Conservation (phyloP, 1,140 invertebrate genomes). For the Leptopilina clavipes region DNA sequence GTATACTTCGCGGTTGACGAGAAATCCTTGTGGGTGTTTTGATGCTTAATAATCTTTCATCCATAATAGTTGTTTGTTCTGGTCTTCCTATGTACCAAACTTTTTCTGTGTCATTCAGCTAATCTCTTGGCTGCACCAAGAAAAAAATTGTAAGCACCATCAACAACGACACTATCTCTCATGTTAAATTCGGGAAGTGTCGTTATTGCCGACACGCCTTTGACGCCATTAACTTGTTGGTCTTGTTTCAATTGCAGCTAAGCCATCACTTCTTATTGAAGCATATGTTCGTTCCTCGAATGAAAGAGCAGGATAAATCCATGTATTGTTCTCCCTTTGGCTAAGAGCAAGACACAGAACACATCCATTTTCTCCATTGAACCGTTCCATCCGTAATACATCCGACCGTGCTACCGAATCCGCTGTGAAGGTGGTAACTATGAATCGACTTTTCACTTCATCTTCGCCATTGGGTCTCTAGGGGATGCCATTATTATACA, state of each 20-base stretch:
- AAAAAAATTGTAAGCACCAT: constrained; percentile 22
- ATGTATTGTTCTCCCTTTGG: background rate
- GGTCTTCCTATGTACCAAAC: constrained; percentile 33
- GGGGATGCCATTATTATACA: background rate
- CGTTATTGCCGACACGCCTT: constrained; percentile 30
- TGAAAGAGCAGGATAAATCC: background rate
- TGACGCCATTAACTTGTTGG: background rate
- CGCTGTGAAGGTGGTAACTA: background rate
- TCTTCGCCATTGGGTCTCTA: background rate
- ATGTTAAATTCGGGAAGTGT: constrained; percentile 30
- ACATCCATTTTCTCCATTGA: background rate
- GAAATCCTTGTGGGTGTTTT: constrained; percentile 16
- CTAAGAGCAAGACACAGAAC: background rate
- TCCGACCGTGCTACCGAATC: background rate
- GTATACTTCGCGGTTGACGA: background rate
- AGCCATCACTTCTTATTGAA: background rate
- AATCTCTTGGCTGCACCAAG: constrained; percentile 6
- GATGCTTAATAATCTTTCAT: constrained; percentile 34
- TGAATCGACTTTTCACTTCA: background rate
- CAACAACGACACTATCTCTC: constrained; percentile 29
- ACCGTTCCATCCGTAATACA: background rate
- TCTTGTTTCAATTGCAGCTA: background rate
- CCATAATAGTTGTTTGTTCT: background rate
- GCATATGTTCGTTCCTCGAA: background rate
- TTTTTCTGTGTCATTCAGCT: background rate